Conservation (phyloP, 2,113 vertebrate genomes). For the Urocitellus parryii region DNA sequence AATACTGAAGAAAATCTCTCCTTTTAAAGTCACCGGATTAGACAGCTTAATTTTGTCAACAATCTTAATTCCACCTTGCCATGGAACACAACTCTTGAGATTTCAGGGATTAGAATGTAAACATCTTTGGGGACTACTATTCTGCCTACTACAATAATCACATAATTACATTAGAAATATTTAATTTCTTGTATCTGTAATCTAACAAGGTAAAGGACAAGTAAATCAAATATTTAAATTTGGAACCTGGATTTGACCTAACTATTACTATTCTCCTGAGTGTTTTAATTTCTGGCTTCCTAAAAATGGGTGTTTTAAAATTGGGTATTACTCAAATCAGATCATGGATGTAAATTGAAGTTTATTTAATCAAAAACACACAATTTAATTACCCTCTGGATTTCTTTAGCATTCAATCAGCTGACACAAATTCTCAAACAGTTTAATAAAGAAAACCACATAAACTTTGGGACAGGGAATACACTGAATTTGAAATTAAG, state of each 20-base stretch:
- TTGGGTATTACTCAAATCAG: conserved; percentile 51
- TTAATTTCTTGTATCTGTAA: not conserved
- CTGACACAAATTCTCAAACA: not conserved
- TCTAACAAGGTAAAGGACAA: conserved; percentile 29
- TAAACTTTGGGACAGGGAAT: rapidly evolving
- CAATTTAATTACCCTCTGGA: conserved; percentile 35
- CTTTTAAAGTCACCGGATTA: not conserved
- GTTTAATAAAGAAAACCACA: not conserved
- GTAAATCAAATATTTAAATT: conserved; percentile 42
- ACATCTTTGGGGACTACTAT: not conserved
- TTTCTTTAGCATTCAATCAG: conserved; percentile 30
- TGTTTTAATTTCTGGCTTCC: conserved; percentile 58
- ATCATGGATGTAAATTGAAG: conserved; percentile 69
- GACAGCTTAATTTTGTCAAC: not conserved
- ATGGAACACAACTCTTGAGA: not conserved
- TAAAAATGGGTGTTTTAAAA: conserved; percentile 48
- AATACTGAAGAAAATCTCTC: not conserved
- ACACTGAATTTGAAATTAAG: not conserved
- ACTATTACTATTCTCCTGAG: not conserved
- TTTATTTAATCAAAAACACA: not conserved
- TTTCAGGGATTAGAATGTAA: not conserved
- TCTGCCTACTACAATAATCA: not conserved
- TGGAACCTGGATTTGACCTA: conserved; percentile 20
- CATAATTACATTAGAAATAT: conserved; percentile 19
- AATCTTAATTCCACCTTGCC: not conserved